These are phyloP conservation scores for Megalops atlanticus DNA, from an alignment of 2,113 vertebrate genomes.

Conservation along the genomic window DNA sequence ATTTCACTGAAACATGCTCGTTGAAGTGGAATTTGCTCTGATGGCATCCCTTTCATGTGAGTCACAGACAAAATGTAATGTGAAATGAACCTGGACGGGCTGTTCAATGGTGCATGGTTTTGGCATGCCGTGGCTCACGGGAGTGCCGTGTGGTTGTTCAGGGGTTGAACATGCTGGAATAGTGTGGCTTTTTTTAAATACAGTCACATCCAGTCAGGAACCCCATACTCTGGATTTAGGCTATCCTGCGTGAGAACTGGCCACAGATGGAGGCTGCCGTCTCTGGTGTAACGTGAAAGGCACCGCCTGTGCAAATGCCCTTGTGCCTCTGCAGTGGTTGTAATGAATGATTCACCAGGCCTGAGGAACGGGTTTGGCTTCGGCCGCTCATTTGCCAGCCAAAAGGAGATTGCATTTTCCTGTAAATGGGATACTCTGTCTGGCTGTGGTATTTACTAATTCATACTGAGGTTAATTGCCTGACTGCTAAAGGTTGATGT, in stretches of 20 bases:
- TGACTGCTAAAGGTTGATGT: not conserved
- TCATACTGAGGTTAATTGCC: not conserved
- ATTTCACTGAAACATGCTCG: not conserved
- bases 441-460: not conserved
- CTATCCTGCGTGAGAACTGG: no score
- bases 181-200: no score
- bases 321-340: not conserved
- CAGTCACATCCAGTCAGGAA: no score
- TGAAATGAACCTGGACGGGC: not conserved
- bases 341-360: conserved; percentile 6
- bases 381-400: not conserved
- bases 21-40: no score
- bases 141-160: no score
- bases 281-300: not conserved
- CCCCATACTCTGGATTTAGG: no score
- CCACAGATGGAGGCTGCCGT: no score
- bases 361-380: not conserved
- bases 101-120: no score
- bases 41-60: no score
- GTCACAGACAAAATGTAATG: not conserved
- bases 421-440: not conserved
- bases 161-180: no score
- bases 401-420: conserved; percentile 8
- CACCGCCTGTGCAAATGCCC: not conserved
- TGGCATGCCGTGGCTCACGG: no score